phyloP scores from a whole-genome alignment of 2,113 vertebrate species.

The Barnardius zonarius region DNA sequence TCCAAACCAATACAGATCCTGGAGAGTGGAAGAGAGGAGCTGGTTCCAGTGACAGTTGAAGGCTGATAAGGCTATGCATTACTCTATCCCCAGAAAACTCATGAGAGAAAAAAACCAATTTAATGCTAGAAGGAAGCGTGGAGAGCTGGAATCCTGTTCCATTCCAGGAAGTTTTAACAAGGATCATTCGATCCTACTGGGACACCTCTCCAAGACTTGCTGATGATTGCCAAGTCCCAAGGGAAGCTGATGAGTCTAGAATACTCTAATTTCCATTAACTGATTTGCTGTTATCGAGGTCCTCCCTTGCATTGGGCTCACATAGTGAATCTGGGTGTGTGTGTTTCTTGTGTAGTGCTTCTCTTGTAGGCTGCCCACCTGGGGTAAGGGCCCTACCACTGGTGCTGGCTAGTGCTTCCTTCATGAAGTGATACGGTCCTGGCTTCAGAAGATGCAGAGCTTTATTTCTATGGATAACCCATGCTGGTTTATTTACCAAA shows the following conservation, averaged over 20 bases:
- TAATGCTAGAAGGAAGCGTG: background rate
- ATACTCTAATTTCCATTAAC: background rate
- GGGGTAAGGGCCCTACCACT: background rate
- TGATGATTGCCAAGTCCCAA: background rate
- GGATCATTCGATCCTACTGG: background rate
- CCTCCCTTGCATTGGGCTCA: background rate
- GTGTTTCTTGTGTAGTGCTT: background rate
- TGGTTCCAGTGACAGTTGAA: background rate
- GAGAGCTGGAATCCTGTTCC: background rate
- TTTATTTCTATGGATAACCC: background rate
- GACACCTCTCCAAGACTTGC: background rate
- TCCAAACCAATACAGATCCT: background rate
- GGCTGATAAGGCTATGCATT: background rate
- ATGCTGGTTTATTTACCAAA: background rate
- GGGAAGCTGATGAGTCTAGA: background rate
- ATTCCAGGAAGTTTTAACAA: background rate
- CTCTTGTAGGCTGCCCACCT: background rate
- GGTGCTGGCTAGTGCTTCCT: accelerated
- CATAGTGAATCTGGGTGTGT: background rate
- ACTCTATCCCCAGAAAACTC: background rate
- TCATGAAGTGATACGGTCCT: accelerated
- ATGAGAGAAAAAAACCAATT: background rate
- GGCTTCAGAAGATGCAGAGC: background rate
- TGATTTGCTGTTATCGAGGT: background rate
- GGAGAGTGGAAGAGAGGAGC: background rate